Evolutionary conservation across 2,113 vertebrate species (phyloP).

Genomic region (Orthochromis indermauri): DNA sequence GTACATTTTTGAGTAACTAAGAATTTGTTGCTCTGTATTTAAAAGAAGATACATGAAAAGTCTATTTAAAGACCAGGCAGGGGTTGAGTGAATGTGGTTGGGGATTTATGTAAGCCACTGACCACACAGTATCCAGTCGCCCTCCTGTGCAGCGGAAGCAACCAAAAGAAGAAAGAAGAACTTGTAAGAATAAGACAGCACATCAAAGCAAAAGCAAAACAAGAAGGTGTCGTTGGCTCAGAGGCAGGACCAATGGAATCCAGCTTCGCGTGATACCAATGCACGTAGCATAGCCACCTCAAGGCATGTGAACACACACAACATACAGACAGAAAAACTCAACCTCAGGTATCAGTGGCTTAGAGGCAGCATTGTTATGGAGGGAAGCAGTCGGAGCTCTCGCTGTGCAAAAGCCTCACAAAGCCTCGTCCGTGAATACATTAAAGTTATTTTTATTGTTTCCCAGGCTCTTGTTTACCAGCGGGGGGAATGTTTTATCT

Average conservation of each 20-base stretch:
- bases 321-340: not conserved
- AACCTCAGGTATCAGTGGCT: conserved; percentile 13
- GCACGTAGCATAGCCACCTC: not conserved
- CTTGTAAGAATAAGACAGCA: conserved; percentile 3
- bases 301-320: not conserved
- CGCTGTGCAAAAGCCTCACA: not conserved
- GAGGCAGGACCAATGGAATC: conserved; percentile 15
- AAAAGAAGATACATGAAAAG: not conserved
- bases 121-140: not conserved
- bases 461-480: conserved; percentile 22
- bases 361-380: not conserved
- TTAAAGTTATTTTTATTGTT: conserved; percentile 30
- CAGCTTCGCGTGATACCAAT: not conserved
- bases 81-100: not conserved
- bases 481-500: not conserved
- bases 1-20: not conserved
- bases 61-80: not conserved
- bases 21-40: not conserved
- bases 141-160: not conserved
- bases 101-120: conserved; percentile 9
- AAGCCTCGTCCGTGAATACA: conserved; percentile 15
- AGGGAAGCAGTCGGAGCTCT: not conserved
- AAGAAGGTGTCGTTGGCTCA: conserved; percentile 32
- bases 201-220: conserved; percentile 20
- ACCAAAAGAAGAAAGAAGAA: not conserved